These are phyloP conservation scores for Sphaerophoria rueppellii DNA, from an alignment of 2,888 invertebrate species.

Conservation along the genomic window DNA sequence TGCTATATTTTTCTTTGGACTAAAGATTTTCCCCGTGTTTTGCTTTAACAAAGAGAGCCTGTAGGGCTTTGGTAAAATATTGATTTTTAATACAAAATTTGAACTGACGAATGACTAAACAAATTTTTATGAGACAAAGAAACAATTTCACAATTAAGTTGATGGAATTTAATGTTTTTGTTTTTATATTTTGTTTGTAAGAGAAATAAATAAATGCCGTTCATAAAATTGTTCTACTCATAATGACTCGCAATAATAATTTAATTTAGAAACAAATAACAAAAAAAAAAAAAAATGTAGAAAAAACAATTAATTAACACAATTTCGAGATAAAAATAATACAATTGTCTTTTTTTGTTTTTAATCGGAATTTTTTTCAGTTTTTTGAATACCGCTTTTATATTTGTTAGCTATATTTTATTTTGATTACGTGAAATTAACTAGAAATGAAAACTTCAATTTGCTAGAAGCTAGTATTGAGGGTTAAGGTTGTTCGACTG, in stretches of 20 bases:
- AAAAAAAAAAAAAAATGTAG: slow-evolving; percentile 15
- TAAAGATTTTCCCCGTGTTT: slow-evolving; percentile 7
- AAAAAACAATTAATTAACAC: slow-evolving; percentile 8
- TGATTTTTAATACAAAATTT: no score
- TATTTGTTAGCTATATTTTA: slow-evolving; percentile 3
- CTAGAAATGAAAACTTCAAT: slow-evolving; percentile 54
- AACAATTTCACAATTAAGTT: no score
- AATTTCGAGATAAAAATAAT: neutral
- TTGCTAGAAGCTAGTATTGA: slow-evolving; percentile 8
- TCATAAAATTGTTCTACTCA: neutral
- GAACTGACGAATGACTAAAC: no score
- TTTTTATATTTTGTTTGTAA: no score
- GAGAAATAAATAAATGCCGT: no score
- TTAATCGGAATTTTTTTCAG: neutral
- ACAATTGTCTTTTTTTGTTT: slow-evolving; percentile 8
- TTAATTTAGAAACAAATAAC: slow-evolving; percentile 43
- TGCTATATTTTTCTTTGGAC: slow-evolving; percentile 10
- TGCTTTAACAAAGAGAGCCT: slow-evolving; percentile 49
- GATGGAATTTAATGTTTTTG: no score
- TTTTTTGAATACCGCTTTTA: slow-evolving; percentile 14
- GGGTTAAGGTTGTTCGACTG: slow-evolving; percentile 55
- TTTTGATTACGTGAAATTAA: slow-evolving; percentile 47
- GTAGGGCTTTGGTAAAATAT: neutral
- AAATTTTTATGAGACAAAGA: no score
- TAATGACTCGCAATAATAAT: slow-evolving; percentile 31